These are phyloP conservation scores for Acridotheres tristis DNA, from an alignment of 2,797 vertebrate genomes.

Conservation along the genomic window DNA sequence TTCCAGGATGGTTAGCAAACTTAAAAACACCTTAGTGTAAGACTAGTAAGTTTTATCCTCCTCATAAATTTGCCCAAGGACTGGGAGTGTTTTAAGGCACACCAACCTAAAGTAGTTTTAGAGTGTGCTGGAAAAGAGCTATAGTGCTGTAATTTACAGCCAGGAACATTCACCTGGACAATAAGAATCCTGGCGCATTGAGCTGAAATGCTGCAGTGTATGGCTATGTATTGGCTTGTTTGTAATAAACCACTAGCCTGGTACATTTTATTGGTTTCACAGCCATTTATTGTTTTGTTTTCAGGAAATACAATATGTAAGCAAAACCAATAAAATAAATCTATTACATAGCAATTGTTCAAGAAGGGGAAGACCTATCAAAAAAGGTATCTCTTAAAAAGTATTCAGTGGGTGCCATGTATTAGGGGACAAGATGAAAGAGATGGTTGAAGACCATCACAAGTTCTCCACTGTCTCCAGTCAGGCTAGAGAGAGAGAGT, in stretches of 20 bases:
- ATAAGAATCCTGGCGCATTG: conserved; percentile 65
- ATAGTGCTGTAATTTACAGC: conserved; percentile 64
- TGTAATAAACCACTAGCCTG: conserved; percentile 47
- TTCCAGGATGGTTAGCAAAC: conserved; percentile 28
- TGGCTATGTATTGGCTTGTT: conserved; percentile 58
- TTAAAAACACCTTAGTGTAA: background rate
- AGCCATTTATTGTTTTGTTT: conserved; percentile 67
- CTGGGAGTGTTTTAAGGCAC: conserved; percentile 66
- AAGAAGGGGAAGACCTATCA: background rate
- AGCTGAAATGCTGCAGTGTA: conserved; percentile 67
- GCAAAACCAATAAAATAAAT: conserved; percentile 54
- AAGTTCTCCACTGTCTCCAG: background rate
- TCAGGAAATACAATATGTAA: conserved; percentile 62
- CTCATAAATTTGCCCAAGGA: conserved; percentile 63
- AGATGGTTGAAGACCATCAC: background rate
- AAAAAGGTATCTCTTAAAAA: background rate
- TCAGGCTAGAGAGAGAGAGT: background rate
- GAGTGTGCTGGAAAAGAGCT: conserved; percentile 41
- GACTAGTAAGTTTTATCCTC: conserved; percentile 51
- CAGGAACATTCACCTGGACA: conserved; percentile 61
- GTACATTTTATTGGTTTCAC: conserved; percentile 65
- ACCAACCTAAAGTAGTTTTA: conserved; percentile 66
- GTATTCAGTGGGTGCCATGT: background rate
- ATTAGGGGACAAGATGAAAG: background rate
- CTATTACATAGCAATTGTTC: conserved; percentile 52